Percentiles rank a stretch among this genome's conserved stretches.
These are phyloP conservation scores for Papilio helenus DNA, from an alignment of 1,140 invertebrate species.

Conservation along the genomic window DNA sequence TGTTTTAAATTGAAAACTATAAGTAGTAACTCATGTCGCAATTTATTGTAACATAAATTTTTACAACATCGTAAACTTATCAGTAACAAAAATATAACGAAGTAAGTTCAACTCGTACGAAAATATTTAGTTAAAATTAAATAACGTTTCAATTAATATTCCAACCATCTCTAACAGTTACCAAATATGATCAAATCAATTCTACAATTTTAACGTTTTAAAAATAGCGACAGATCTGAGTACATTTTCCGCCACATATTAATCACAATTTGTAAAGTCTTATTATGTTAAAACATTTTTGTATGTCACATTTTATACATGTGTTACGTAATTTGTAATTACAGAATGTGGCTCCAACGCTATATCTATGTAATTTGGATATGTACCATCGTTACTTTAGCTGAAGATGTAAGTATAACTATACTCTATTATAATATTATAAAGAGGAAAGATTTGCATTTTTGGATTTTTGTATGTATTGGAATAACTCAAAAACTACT, in stretches of 20 bases:
- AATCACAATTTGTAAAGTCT: too few relatives aligned
- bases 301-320: neutral
- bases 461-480: too few relatives aligned
- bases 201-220: too few relatives aligned
- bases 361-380: constrained; percentile 18
- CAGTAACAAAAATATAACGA: neutral
- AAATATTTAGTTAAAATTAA: neutral
- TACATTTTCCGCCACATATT: too few relatives aligned
- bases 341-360: neutral
- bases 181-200: too few relatives aligned
- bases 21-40: neutral
- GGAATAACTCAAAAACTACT: too few relatives aligned
- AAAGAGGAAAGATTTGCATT: too few relatives aligned
- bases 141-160: neutral
- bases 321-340: neutral
- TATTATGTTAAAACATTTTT: too few relatives aligned
- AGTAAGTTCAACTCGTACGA: neutral
- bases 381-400: neutral
- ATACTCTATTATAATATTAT: too few relatives aligned
- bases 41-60: neutral
- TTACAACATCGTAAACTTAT: neutral
- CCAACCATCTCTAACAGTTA: too few relatives aligned
- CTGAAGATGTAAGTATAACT: neutral
- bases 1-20: constrained; percentile 30
- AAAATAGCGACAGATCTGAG: too few relatives aligned